A percentile compares a stretch with the other conserved stretches of the same genome.
Conservation (phyloP, 2,797 vertebrate species). For the Coilia nasus region DNA sequence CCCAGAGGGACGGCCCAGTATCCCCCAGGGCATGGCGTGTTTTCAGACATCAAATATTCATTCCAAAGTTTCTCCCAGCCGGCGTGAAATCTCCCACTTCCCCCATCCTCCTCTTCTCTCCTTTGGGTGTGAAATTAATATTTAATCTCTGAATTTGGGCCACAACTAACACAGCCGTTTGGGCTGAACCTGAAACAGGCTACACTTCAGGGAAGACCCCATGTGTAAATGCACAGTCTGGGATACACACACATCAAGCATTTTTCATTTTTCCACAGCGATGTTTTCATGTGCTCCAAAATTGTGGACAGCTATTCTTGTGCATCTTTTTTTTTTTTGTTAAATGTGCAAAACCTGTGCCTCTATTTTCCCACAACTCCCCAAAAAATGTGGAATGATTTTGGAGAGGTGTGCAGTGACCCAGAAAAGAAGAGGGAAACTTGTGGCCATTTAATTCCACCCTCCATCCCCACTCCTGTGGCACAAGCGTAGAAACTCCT, state of each 20-base stretch:
- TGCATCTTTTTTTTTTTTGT: neutral
- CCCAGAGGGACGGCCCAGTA: neutral
- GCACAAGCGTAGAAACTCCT: constrained; percentile 71
- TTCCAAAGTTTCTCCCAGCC: constrained; percentile 3
- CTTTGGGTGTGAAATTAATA: constrained; percentile 19
- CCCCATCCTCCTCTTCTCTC: neutral
- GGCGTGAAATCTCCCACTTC: neutral
- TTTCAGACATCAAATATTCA: constrained; percentile 9
- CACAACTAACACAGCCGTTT: constrained; percentile 19
- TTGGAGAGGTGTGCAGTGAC: constrained; percentile 49
- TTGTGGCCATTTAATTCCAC: constrained; percentile 28
- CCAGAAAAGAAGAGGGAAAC: constrained; percentile 39
- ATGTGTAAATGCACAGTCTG: neutral
- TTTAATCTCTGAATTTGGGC: constrained; percentile 14
- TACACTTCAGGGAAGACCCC: neutral
- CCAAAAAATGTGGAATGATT: constrained; percentile 23
- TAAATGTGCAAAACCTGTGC: neutral
- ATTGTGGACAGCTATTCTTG: neutral
- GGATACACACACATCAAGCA: neutral
- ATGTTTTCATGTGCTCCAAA: neutral
- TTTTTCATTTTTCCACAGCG: neutral
- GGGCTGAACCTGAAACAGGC: constrained; percentile 1
- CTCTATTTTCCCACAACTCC: neutral
- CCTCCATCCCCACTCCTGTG: constrained; percentile 57
- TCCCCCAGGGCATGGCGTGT: neutral